phyloP scores from a whole-genome alignment of 2,113 vertebrate species.

The Eublepharis macularius region DNA sequence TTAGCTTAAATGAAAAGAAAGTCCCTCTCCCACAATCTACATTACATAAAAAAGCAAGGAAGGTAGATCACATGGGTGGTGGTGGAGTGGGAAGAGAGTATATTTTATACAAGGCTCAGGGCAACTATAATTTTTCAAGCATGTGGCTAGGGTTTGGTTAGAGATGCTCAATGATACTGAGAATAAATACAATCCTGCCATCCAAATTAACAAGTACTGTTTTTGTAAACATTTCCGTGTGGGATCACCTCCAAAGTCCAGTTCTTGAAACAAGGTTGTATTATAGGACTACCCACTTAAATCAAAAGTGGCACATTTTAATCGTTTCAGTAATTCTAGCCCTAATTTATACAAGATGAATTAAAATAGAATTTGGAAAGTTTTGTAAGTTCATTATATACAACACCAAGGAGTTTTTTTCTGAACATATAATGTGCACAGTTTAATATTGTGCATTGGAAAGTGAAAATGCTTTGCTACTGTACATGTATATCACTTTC shows the following conservation, averaged over 20 bases:
- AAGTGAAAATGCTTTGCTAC: background rate
- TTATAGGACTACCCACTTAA: background rate
- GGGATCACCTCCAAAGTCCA: background rate
- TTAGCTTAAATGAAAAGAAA: background rate
- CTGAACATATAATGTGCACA: background rate
- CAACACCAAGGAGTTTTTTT: background rate
- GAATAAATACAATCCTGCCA: constrained; percentile 2
- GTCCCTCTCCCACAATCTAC: background rate
- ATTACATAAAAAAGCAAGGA: background rate
- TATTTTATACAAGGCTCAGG: background rate
- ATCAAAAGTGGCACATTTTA: background rate
- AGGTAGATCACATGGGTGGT: background rate
- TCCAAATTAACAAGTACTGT: background rate
- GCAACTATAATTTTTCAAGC: background rate
- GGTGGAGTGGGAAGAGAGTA: no score
- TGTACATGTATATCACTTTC: background rate
- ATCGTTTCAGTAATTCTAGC: background rate
- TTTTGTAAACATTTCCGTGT: background rate
- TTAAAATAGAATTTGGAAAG: background rate
- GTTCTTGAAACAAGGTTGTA: background rate
- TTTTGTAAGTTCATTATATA: background rate
- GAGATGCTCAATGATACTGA: background rate
- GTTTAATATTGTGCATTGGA: background rate
- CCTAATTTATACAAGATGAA: background rate
- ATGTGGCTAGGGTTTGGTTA: background rate